phyloP scores from a whole-genome alignment of 1,140 invertebrate species.

The Drosophila azteca region DNA sequence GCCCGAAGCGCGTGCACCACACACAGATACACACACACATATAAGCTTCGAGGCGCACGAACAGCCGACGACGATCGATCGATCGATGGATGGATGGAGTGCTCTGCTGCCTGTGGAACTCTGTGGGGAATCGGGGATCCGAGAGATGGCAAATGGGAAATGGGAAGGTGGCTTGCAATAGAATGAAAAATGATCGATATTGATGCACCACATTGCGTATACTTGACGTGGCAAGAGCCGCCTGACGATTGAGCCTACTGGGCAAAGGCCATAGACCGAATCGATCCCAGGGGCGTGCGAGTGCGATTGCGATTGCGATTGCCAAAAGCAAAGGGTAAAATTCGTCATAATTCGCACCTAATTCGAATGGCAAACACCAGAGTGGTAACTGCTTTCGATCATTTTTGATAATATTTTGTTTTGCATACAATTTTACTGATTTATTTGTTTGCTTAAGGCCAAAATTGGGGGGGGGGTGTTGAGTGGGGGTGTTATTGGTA shows the following conservation, averaged over 20 bases:
- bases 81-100: constrained; percentile 41
- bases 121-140: too few relatives aligned
- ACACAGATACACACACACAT: constrained; percentile 24
- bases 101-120: too few relatives aligned
- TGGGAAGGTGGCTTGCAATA: constrained; percentile 22
- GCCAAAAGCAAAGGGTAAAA: constrained; percentile 33
- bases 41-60: constrained; percentile 43
- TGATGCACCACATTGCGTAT: constrained; percentile 59
- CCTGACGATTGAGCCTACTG: too few relatives aligned
- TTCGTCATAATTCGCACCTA: constrained; percentile 72
- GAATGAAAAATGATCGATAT: constrained; percentile 1
- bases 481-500: too few relatives aligned
- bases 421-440: constrained; percentile 59
- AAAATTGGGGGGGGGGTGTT: neutral
- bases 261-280: neutral
- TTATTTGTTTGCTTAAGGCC: constrained; percentile 50
- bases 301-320: constrained; percentile 5
- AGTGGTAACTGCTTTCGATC: constrained; percentile 63
- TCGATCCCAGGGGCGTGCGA: constrained; percentile 17
- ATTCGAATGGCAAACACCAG: constrained; percentile 54
- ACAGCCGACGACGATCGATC: constrained; percentile 51
- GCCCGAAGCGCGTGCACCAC: constrained; percentile 68
- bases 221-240: constrained; percentile 19
- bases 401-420: constrained; percentile 78
- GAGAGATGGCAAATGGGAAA: too few relatives aligned